Conservation (phyloP, 2,888 invertebrate species). For the Uloborus plumipes region DNA sequence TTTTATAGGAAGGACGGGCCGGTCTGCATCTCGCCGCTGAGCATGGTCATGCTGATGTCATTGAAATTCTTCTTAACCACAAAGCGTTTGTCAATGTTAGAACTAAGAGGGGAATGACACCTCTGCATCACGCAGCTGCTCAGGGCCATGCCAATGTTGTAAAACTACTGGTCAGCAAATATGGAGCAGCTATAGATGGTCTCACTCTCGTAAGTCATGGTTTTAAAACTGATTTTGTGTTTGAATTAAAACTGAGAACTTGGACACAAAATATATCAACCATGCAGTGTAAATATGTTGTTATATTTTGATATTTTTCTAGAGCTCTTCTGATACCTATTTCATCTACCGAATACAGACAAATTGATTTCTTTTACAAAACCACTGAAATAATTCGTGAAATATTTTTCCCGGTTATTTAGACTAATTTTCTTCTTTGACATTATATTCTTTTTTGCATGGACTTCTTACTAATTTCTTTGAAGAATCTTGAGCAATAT, state of each 20-base stretch:
- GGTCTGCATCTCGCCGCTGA: constrained; percentile 93
- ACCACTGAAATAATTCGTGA: too few species aligned
- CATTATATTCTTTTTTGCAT: too few species aligned
- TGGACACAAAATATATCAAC: too few species aligned
- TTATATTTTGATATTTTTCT: neutral
- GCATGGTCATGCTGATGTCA: constrained; percentile 82
- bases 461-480: too few species aligned
- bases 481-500: too few species aligned
- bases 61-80: constrained; percentile 84
- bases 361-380: too few species aligned
- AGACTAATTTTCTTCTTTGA: too few species aligned
- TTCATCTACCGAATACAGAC: too few species aligned
- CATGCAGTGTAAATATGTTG: too few species aligned
- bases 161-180: constrained; percentile 92
- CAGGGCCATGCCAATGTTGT: constrained; percentile 92
- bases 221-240: neutral
- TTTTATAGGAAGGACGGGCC: constrained; percentile 77
- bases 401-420: too few species aligned
- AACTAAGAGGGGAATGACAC: constrained; percentile 91
- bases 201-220: constrained; percentile 79
- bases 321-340: neutral
- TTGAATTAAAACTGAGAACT: neutral
- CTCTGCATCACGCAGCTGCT: constrained; percentile 95
- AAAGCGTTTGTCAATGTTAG: constrained; percentile 99
- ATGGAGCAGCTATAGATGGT: constrained; percentile 95